A percentile compares a stretch with the other conserved stretches of the same genome.
Conservation (phyloP, 1,140 invertebrate genomes). For the Drosophila bipectinata region DNA sequence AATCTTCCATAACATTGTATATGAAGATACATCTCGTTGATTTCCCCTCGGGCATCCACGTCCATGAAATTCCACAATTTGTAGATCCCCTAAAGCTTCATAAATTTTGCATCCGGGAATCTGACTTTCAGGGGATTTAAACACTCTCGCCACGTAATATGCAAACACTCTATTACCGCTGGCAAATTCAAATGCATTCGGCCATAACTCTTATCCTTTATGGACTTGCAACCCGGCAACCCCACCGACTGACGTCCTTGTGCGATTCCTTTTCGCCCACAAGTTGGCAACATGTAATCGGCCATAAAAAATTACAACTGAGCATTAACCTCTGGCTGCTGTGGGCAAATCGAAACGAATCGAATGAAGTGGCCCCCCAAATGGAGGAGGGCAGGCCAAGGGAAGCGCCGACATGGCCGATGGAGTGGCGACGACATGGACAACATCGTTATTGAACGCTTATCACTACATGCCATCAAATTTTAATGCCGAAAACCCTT, state of each 20-base stretch:
- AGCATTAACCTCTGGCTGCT: slow-evolving; percentile 75
- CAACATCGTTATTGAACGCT: slow-evolving; percentile 71
- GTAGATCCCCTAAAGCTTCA: slow-evolving; percentile 12
- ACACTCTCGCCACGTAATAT: slow-evolving; percentile 30
- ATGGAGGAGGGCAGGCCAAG: neutral
- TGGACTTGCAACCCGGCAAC: slow-evolving; percentile 41
- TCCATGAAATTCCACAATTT: slow-evolving; percentile 13
- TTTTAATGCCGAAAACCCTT: slow-evolving; percentile 80
- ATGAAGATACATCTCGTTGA: slow-evolving; percentile 12
- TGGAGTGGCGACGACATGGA: slow-evolving; percentile 54
- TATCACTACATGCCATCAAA: slow-evolving; percentile 82
- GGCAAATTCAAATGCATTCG: slow-evolving; percentile 78
- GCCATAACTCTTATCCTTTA: slow-evolving; percentile 79
- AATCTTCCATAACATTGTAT: neutral
- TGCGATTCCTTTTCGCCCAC: slow-evolving; percentile 40
- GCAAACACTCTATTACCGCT: slow-evolving; percentile 53
- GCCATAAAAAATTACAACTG: slow-evolving; percentile 80
- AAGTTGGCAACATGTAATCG: slow-evolving; percentile 76
- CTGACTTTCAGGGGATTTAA: slow-evolving; percentile 28
- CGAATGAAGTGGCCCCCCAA: slow-evolving; percentile 31
- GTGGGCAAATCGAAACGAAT: slow-evolving; percentile 54
- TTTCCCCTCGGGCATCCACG: slow-evolving; percentile 7
- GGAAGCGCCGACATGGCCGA: slow-evolving; percentile 15
- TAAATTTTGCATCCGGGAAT: slow-evolving; percentile 22
- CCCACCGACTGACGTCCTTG: neutral